Evolutionary conservation across 2,113 vertebrate genomes (phyloP), one percentile per base, ranked within the genome.

Genomic region (Corythaixoides concolor): DNA sequence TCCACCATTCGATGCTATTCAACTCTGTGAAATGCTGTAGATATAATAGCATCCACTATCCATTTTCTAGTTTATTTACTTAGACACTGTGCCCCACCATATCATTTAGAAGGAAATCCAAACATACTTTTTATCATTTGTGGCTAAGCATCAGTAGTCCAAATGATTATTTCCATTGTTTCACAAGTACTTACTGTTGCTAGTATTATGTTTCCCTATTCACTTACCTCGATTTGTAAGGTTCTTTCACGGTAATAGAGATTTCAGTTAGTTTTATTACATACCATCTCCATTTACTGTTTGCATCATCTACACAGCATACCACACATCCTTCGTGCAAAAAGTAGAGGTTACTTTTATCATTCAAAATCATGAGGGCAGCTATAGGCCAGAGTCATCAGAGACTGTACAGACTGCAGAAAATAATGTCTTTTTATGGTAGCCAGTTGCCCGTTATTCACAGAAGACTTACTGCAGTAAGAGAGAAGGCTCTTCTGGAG

Each of bases 381-480:
- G 27, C 56, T 49, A 8, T 33, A 68, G 66, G 52, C 35, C 93
- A 87, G 50, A 90, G 20, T 39, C 47, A 89, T 52, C 52, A 85
- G 76, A 84, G 43, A 27, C 70, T 50, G 32, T 22, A 68, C 22
- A 60, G 35, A 47, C 2, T 60, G 60, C 33, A 84, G 64, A 49
- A 75, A 89, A 82, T 37, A 72, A 8, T 90, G 26, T 43, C 6
- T 35, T 93, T 86, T 95, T 75, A 27, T 68, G 49, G 49, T n/a
- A 81, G 60, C 17, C 60, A 12, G n/a, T 78, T 87, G 37, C 43
- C 47, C 2, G 0, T 64, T 92, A 75, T 78, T 89, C 80, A 55
- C 56, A 84, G 68, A 73, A 89, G 80, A 96, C 89, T 90, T 87
- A 84, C 64, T 91, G 17, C 73, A 68, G 47, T 32, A 64, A 87